These are phyloP conservation scores for Rhyacichthys aspro DNA, from an alignment of 2,797 vertebrate species.

Conservation along the genomic window DNA sequence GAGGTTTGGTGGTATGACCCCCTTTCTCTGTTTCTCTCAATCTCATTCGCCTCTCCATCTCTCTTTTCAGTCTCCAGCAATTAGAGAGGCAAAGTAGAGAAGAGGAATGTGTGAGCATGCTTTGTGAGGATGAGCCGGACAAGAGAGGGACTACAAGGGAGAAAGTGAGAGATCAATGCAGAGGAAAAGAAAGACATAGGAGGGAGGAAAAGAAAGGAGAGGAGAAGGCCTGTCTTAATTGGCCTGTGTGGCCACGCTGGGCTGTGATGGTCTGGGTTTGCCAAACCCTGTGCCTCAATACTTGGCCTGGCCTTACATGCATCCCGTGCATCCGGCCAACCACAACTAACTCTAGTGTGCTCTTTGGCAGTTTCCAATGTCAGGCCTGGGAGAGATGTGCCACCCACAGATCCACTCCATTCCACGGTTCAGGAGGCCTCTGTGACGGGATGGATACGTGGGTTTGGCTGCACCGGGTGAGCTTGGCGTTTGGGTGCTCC, in stretches of 20 bases:
- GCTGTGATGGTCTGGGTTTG: slow-evolving; percentile 70
- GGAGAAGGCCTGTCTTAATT: slow-evolving; percentile 74
- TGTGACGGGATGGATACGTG: slow-evolving; percentile 55
- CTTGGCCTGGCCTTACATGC: slow-evolving; percentile 79
- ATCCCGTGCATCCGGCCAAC: slow-evolving; percentile 84
- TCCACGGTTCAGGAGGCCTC: slow-evolving; percentile 69
- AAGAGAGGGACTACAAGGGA: slow-evolving; percentile 64
- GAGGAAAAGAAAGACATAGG: slow-evolving; percentile 61
- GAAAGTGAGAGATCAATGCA: slow-evolving; percentile 66
- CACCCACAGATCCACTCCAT: slow-evolving; percentile 73
- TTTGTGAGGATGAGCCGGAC: slow-evolving; percentile 71
- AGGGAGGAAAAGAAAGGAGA: slow-evolving; percentile 67
- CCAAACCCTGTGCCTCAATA: slow-evolving; percentile 80
- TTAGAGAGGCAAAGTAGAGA: slow-evolving; percentile 81
- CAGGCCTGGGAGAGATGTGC: slow-evolving; percentile 76
- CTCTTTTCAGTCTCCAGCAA: slow-evolving; percentile 78
- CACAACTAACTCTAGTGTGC: slow-evolving; percentile 83
- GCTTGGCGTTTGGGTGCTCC: slow-evolving; percentile 41
- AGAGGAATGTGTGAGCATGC: slow-evolving; percentile 78
- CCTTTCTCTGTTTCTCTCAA: slow-evolving; percentile 73
- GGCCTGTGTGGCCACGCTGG: slow-evolving; percentile 75
- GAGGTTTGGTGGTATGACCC: slow-evolving; percentile 73
- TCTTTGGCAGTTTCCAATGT: slow-evolving; percentile 80
- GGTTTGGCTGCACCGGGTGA: slow-evolving; percentile 42
- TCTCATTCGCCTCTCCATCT: slow-evolving; percentile 72